phyloP scores from a whole-genome alignment of 2,888 invertebrate species.

The Athalia cordata region DNA sequence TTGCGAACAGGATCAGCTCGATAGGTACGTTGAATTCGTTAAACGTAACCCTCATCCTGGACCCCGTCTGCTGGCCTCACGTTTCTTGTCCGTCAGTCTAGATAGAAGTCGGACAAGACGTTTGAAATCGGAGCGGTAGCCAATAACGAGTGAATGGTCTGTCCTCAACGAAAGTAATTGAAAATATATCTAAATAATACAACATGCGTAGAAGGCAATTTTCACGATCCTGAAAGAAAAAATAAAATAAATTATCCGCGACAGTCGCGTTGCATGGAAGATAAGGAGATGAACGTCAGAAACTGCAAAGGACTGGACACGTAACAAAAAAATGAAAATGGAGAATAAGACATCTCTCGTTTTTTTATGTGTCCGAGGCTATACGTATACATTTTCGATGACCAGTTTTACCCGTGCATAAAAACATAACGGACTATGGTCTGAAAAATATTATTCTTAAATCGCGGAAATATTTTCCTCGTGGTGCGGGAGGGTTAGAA shows the following conservation, averaged over 20 bases:
- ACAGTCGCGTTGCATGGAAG: too few relatives aligned
- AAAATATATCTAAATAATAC: too few relatives aligned
- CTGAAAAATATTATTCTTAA: slow-evolving; percentile 40
- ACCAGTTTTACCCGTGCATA: too few relatives aligned
- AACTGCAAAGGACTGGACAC: too few relatives aligned
- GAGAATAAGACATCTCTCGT: too few relatives aligned
- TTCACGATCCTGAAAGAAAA: too few relatives aligned
- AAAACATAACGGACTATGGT: slow-evolving; percentile 8
- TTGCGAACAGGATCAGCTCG: slow-evolving; percentile 29
- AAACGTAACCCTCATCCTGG: slow-evolving; percentile 37
- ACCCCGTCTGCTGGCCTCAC: slow-evolving; percentile 36
- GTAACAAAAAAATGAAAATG: too few relatives aligned
- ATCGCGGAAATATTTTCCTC: slow-evolving; percentile 25
- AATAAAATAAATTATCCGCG: too few relatives aligned
- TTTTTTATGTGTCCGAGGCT: too few relatives aligned
- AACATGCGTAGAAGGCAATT: too few relatives aligned
- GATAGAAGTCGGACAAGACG: slow-evolving; percentile 2
- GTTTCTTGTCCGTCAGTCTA: slow-evolving; percentile 40
- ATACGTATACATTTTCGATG: too few relatives aligned
- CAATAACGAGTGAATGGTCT: slow-evolving; percentile 1
- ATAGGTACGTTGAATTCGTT: slow-evolving; percentile 38
- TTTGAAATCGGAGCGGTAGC: not conserved
- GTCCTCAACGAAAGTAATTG: not conserved
- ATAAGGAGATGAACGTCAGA: too few relatives aligned
- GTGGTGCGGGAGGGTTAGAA: not conserved